Conservation (phyloP, 2,888 invertebrate genomes). For the Cyrtodaria siliqua region DNA sequence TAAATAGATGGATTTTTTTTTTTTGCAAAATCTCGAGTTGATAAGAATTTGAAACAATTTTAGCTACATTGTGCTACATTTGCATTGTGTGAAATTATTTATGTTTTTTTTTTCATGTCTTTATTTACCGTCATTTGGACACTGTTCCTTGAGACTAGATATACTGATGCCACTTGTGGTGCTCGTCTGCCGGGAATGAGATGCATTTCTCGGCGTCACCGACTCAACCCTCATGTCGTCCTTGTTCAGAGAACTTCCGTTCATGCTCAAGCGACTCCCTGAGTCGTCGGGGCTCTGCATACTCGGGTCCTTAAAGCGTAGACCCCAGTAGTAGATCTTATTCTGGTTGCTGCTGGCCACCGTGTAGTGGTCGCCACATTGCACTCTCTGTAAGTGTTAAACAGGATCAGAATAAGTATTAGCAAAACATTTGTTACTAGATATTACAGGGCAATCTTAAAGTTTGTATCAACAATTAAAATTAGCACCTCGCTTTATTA, state of each 20-base stretch:
- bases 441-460: too few species aligned
- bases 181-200: slow-evolving; percentile 70
- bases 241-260: slow-evolving; percentile 47
- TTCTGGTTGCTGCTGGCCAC: slow-evolving; percentile 90
- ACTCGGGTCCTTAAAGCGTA: slow-evolving; percentile 70
- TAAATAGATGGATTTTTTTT: too few species aligned
- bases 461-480: too few species aligned
- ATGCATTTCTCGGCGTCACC: slow-evolving; percentile 63
- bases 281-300: slow-evolving; percentile 54
- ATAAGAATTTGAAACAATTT: too few species aligned
- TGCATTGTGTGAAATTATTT: too few species aligned
- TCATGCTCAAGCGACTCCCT: slow-evolving; percentile 65
- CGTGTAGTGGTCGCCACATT: slow-evolving; percentile 90
- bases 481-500: too few species aligned
- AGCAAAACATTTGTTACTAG: too few species aligned
- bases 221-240: slow-evolving; percentile 70
- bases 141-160: slow-evolving; percentile 42
- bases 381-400: slow-evolving; percentile 88
- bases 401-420: too few species aligned
- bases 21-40: too few species aligned
- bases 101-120: too few species aligned
- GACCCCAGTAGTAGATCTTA: slow-evolving; percentile 91
- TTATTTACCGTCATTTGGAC: slow-evolving; percentile 14
- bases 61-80: too few species aligned
- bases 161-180: slow-evolving; percentile 61